These are phyloP conservation scores for Platyrinchus mystaceus DNA, from an alignment of 2,797 vertebrate genomes.

Conservation along the genomic window DNA sequence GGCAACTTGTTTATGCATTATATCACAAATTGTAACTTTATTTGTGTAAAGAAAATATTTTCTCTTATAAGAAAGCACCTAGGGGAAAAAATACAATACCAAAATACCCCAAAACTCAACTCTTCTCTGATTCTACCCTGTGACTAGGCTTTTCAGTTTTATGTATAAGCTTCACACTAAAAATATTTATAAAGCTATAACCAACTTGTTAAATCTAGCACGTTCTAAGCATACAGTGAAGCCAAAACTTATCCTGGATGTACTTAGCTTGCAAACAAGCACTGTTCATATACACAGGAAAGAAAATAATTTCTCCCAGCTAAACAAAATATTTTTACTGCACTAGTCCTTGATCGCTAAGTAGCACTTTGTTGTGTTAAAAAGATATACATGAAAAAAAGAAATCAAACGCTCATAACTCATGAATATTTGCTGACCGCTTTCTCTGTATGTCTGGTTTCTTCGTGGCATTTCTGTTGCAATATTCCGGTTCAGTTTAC, in stretches of 20 bases:
- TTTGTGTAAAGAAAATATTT: neutral
- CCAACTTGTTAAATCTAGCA: neutral
- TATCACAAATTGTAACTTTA: neutral
- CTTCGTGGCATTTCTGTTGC: neutral
- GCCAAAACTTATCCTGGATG: neutral
- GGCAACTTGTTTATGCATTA: neutral
- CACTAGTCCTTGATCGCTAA: neutral
- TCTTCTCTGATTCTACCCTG: neutral
- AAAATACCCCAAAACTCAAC: neutral
- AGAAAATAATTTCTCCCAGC: neutral
- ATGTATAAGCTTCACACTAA: neutral
- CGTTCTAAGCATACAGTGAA: neutral
- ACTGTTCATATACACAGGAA: neutral
- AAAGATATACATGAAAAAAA: neutral
- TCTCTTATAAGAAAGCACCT: neutral
- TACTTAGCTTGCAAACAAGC: neutral
- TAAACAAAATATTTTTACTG: neutral
- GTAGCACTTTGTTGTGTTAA: neutral
- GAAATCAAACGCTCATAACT: neutral
- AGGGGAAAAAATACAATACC: neutral
- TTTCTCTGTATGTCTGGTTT: neutral
- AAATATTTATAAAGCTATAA: neutral
- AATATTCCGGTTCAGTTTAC: neutral
- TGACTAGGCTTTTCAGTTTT: neutral
- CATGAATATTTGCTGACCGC: neutral